These are phyloP conservation scores for Pygoscelis antarcticus DNA, from an alignment of 2,113 vertebrate species.

Conservation along the genomic window DNA sequence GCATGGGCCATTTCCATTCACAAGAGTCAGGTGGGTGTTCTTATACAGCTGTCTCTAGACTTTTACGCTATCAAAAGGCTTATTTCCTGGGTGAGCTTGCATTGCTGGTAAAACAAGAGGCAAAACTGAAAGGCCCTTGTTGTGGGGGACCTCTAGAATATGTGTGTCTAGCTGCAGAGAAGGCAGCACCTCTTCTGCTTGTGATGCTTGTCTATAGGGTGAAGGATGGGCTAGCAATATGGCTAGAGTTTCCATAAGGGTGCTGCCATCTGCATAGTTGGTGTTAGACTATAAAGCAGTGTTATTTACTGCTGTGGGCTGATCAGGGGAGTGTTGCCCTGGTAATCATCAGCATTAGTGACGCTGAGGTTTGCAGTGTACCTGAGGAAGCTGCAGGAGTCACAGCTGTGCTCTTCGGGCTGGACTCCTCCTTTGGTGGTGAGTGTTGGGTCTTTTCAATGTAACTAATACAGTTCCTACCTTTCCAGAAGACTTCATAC, in stretches of 20 bases:
- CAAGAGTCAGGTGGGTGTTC: constrained; percentile 89
- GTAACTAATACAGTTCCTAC: not conserved
- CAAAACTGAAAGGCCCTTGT: not conserved
- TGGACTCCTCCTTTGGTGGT: not conserved
- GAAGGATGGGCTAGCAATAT: not conserved
- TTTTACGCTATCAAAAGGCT: not conserved
- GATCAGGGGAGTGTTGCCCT: not conserved
- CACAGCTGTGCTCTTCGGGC: not conserved
- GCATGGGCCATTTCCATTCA: constrained; percentile 99
- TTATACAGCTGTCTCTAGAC: not conserved
- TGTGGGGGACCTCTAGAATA: not conserved
- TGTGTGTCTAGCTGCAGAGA: not conserved
- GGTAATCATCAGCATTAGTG: not conserved
- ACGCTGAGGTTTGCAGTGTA: not conserved
- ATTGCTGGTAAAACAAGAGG: not conserved
- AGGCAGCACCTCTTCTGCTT: not conserved
- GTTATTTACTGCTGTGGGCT: not conserved
- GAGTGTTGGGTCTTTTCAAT: not conserved
- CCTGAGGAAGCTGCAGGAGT: not conserved
- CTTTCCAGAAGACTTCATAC: not conserved
- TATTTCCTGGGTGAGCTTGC: not conserved
- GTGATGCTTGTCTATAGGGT: not conserved
- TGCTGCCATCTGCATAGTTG: not conserved
- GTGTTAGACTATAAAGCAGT: not conserved
- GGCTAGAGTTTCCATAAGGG: not conserved